Conservation (phyloP, 2,888 invertebrate species). For the Microctonus brassicae region DNA sequence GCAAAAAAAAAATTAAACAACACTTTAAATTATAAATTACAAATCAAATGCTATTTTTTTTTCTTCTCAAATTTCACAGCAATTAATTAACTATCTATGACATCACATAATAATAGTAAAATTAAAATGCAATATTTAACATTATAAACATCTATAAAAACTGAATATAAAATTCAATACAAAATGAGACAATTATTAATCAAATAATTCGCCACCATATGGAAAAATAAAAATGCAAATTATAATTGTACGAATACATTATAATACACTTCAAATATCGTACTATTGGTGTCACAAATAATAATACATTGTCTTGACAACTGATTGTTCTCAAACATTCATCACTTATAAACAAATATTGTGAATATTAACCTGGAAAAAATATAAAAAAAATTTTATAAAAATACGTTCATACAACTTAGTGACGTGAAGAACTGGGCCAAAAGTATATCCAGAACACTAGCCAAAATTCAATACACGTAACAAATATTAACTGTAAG, state of each 20-base stretch:
- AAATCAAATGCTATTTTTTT: background rate
- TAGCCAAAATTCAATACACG: slow-evolving; percentile 6
- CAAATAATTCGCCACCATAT: background rate
- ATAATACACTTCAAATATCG: background rate
- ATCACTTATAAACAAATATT: background rate
- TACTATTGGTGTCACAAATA: background rate
- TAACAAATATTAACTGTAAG: slow-evolving; percentile 8
- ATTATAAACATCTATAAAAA: too few species aligned
- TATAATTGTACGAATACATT: background rate
- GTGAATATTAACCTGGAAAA: background rate
- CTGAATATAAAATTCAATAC: too few species aligned
- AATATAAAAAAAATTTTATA: background rate
- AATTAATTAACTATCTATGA: too few species aligned
- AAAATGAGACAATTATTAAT: too few species aligned
- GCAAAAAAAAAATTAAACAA: background rate
- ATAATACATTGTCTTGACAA: background rate
- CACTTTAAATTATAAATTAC: background rate
- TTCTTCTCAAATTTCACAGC: too few species aligned
- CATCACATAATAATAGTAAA: too few species aligned
- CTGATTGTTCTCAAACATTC: background rate
- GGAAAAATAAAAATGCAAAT: background rate
- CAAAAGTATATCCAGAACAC: slow-evolving; percentile 8
- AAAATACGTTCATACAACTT: slow-evolving; percentile 21
- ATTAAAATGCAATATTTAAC: too few species aligned
- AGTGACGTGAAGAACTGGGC: slow-evolving; percentile 12